Evolutionary conservation across 92 coral and sea anemone genomes (phyloP).

Genomic region (Palythoa grandis): DNA sequence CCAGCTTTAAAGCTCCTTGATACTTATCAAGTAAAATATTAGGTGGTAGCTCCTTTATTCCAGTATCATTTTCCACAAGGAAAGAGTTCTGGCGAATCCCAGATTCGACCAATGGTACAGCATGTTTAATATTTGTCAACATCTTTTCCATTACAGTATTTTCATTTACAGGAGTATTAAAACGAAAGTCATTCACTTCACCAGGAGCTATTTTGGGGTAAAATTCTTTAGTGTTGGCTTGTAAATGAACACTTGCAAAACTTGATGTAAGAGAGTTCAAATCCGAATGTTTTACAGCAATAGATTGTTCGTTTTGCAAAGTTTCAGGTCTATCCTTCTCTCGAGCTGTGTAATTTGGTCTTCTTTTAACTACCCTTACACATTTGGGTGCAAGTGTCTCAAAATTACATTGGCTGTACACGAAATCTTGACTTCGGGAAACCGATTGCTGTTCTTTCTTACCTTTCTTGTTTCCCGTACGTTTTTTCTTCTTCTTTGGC

Average conservation of each 20-base stretch:
- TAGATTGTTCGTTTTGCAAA: background rate
- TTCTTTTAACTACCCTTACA: conserved; percentile 23
- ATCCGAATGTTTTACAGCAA: conserved; percentile 44
- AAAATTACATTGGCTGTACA: background rate
- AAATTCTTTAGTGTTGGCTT: background rate
- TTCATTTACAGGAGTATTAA: background rate
- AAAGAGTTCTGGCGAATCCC: background rate
- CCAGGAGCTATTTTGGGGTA: background rate
- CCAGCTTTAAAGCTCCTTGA: background rate
- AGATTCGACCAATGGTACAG: background rate
- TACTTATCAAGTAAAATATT: background rate
- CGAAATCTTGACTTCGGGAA: conserved; percentile 12
- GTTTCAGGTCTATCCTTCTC: conserved; percentile 1
- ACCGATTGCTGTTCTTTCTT: conserved; percentile 43
- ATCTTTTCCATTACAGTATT: background rate
- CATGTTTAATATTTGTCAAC: background rate
- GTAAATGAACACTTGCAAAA: conserved; percentile 31
- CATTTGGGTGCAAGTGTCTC: conserved; percentile 43
- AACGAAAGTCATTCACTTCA: background rate
- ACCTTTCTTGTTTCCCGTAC: conserved; percentile 62
- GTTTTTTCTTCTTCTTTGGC: conserved; percentile 85
- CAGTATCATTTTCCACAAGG: background rate
- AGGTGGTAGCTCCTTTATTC: background rate
- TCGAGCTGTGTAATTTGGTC: conserved; percentile 19
- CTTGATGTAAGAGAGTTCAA: conserved; percentile 74